Conservation (phyloP, 2,113 vertebrate genomes). For the Agapornis roseicollis region DNA sequence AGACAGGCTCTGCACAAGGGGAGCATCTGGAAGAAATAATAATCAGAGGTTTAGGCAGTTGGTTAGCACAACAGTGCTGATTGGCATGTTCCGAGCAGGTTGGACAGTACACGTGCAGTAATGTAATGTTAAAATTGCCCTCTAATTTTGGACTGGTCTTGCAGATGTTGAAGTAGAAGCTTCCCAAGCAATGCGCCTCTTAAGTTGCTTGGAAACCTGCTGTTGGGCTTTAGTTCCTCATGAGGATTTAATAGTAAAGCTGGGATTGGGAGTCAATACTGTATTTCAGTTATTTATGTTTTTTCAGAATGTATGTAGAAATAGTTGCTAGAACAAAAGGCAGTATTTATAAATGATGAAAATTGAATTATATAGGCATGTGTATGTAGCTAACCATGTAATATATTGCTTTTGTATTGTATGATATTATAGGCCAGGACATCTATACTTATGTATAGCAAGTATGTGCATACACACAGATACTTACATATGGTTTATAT, state of each 20-base stretch:
- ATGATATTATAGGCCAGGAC: not conserved
- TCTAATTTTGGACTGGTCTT: not conserved
- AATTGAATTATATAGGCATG: not conserved
- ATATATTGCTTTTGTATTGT: not conserved
- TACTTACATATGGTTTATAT: not conserved
- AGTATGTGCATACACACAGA: not conserved
- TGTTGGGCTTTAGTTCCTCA: not conserved
- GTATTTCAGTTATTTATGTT: not conserved
- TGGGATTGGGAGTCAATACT: not conserved
- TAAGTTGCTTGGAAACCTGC: not conserved
- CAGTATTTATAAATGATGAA: not conserved
- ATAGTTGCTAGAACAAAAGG: not conserved
- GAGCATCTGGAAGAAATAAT: constrained; percentile 29
- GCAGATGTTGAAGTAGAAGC: not conserved
- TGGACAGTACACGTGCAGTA: not conserved
- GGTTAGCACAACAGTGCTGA: not conserved
- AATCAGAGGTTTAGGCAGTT: not conserved
- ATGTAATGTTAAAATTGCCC: not conserved
- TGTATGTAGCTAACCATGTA: not conserved
- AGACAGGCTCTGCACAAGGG: not conserved
- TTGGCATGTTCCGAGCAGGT: not conserved
- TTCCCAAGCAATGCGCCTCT: not conserved
- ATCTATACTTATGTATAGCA: not conserved
- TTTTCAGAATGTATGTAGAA: not conserved
- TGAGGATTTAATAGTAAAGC: not conserved